phyloP scores from a whole-genome alignment of 2,113 vertebrate species.

The Zosterops lateralis region DNA sequence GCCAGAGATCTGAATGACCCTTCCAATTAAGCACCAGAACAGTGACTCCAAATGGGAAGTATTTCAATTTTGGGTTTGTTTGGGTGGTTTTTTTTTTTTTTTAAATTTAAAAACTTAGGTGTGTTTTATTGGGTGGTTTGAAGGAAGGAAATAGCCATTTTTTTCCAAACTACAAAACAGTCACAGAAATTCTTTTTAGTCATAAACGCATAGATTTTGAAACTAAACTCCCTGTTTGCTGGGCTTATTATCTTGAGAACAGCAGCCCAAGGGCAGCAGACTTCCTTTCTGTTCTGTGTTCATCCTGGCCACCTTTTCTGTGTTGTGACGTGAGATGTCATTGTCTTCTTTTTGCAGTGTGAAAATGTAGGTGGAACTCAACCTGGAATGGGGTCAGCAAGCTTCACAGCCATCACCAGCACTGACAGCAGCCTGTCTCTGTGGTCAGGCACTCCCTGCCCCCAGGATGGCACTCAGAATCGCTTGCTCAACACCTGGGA shows the following conservation, averaged over 20 bases:
- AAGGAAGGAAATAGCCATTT: background rate
- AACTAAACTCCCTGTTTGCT: background rate
- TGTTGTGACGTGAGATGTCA: background rate
- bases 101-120: background rate
- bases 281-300: background rate
- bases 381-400: background rate
- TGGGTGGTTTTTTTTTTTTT: too few relatives aligned
- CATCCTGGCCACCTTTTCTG: background rate
- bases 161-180: background rate
- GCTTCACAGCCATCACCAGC: background rate
- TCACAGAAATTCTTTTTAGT: background rate
- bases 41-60: background rate
- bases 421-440: background rate
- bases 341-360: background rate
- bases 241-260: background rate
- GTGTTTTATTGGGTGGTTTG: background rate
- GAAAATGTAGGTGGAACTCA: background rate
- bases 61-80: background rate
- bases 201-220: background rate
- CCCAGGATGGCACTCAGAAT: rapidly evolving
- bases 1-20: background rate
- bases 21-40: background rate
- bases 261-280: background rate
- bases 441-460: too few relatives aligned
- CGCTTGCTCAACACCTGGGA: background rate